Evolutionary conservation across 2,888 invertebrate species (phyloP), one percentile per base, ranked within the genome.

Genomic region (Sisyra terminalis): DNA sequence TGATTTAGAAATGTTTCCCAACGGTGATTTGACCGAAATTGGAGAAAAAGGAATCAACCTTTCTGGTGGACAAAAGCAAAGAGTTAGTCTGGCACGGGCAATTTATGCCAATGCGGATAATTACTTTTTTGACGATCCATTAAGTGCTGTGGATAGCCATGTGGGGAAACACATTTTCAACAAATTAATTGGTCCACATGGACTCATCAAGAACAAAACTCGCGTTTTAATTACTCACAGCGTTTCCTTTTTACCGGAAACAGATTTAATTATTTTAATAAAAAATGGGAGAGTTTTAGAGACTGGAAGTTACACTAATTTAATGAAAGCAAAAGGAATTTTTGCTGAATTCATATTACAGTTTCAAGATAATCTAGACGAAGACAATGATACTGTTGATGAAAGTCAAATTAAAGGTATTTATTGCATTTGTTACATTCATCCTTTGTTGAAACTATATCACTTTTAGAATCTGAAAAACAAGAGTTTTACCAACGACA

Each of bases 121-220:
- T 47, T 94, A 92, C 62, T 78, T 93, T 55, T 66, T 98, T 53
- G 97, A 98, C 58, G 97, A 98, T 70, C 96, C 97, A 2, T 66
- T 87, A 39, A 90, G 90, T 57, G 96, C 96, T 3, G 96, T 97
- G 1, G 97, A 97, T 63, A 80, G 90, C 18, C 96, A 97, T 59
- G 96, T 97, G 40, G 96, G 96, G 10, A 93, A 92, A 65, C 94
- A 96, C 58, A 90, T 97, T 54, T 98, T 97, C 57, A 88, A 96
- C 50, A 75, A 90, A 60, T 89, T 90, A 17, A 77, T 97, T 47
- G 89, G 93, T 24, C 82, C 86, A 0, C 69, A 68, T 46, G 77
- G 85, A 50, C 50, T 88, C 10, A 63, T 89, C 40, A 75, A 75
- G 50, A 63, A 66, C 50, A 86, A 82, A 67, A 94, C 96, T 0